Conservation (phyloP, 2,797 vertebrate genomes). For the Sparidentex hasta region DNA sequence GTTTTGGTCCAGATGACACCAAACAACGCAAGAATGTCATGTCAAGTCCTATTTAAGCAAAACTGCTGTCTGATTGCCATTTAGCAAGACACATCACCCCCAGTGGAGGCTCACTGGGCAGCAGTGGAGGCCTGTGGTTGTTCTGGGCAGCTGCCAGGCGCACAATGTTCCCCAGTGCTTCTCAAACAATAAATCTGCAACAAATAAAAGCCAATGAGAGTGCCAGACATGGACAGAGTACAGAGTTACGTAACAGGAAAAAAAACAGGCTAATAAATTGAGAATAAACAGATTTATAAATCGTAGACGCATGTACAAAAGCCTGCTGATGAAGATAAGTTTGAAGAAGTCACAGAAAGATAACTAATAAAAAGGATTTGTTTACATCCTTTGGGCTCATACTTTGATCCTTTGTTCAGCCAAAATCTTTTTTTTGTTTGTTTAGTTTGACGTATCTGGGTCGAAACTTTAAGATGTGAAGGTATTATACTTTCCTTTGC, state of each 20-base stretch:
- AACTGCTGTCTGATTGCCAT: conserved; percentile 1
- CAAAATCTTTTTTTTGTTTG: neutral
- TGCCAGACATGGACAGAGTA: conserved; percentile 16
- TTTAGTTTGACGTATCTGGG: neutral
- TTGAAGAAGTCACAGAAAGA: neutral
- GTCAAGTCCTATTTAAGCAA: neutral
- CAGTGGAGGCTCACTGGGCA: conserved; percentile 14
- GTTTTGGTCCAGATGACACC: conserved; percentile 14
- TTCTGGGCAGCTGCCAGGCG: conserved; percentile 49
- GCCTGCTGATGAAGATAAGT: neutral
- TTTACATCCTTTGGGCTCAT: neutral
- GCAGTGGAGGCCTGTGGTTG: conserved; percentile 13
- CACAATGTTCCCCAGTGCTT: conserved; percentile 48
- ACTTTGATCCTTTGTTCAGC: neutral
- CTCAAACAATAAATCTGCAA: conserved; percentile 52
- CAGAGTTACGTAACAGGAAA: conserved; percentile 21
- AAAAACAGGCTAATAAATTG: conserved; percentile 20
- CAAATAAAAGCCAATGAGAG: conserved; percentile 36
- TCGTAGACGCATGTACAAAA: neutral
- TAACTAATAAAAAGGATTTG: neutral
- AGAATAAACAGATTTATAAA: conserved; percentile 18
- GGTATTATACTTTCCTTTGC: neutral
- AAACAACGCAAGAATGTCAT: neutral
- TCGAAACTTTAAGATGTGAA: neutral
- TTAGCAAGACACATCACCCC: conserved; percentile 17